Evolutionary conservation across 2,888 invertebrate species (phyloP), one percentile per base, ranked within the genome.

Genomic region (Heliothis peltigera): DNA sequence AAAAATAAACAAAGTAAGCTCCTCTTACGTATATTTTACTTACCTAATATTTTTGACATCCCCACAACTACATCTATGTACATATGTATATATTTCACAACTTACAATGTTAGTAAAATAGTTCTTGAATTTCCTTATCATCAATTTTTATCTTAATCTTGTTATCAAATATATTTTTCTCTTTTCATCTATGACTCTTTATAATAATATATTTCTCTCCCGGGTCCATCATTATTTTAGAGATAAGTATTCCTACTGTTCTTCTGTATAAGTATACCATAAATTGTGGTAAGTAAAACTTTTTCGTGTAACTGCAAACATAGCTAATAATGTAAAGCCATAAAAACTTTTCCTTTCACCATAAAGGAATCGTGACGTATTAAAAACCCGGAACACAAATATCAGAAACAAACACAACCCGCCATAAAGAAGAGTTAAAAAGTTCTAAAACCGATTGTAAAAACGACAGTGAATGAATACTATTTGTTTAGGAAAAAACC

Each of bases 381-480:
- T 39, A 8, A 49, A 7, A 46, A 39, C 21, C 5, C 28, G 35
- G 15, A 51, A 61, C 8, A 46, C 25, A 44, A 10, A 51, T 64
- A 48, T 55, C 25, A 62, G 68, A 57, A 43, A 35, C 46, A 59
- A 49, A 49, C 46, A 64, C 51, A 47, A 22, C 49, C 39, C 46
- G 7, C 47, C 12, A 61, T 75, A 75, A 71, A 73, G 63, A 2
- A 21, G 62, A 55, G 51, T 68, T 73, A 65, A 70, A 71, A 70
- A 52, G 58, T 64, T 53, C 62, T 68, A 66, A 78, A 75, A 68
- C 32, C 49, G 61, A 75, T 67, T 68, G 58, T 69, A 70, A 77
- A 75, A 69, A 49, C 56, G 56, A 69, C 61, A 17, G 43, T 46
- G 52, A 70, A 63, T 43, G 21, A 28, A 54, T 54, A 19, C n/a